Evolutionary conservation across 2,888 invertebrate species (phyloP), one percentile per base, ranked within the genome.

Genomic region (Drosophila gaucha): DNA sequence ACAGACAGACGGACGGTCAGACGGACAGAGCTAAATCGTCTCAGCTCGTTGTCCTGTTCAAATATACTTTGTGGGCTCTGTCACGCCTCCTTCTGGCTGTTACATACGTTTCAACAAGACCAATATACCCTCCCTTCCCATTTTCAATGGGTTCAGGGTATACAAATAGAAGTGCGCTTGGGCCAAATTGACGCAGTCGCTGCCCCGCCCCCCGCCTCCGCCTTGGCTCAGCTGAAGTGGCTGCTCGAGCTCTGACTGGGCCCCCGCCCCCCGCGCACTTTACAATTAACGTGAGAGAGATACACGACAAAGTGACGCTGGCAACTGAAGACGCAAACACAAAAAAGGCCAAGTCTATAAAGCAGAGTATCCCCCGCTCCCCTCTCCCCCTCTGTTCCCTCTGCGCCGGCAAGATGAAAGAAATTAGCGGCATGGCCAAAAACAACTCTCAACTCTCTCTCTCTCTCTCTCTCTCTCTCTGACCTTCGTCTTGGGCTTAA

Each of bases 381-480:
- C n/a, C 26, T 2, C n/a, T 10, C 2, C 1, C 9, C 1, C 22
- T 18, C 22, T 1, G 9, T 6, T 14, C 24, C 18, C 35, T 2
- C 1, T 6, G 10, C 30, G 9, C 4, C 41, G 35, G 55, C 59
- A 76, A 74, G 73, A 83, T 83, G 86, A 83, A 83, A 87, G 82
- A 87, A 83, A 83, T 83, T 87, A 83, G 79, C 82, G 68, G 75
- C 82, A 75, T 85, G 82, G 69, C 80, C 84, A 59, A 80, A 80
- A 69, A 59, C 28, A 30, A 18, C 44, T 26, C 39, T 31, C 51
- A 56, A 50, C 76, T n/a, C n/a, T n/a, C n/a, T n/a, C n/a, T n/a
- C n/a, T n/a, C n/a, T n/a, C n/a, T n/a, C n/a, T n/a, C n/a, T n/a
- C n/a, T n/a, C n/a, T n/a, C n/a, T n/a, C n/a, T n/a, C 66, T 71